These are phyloP conservation scores for Cybosia mesomella DNA, from an alignment of 2,888 invertebrate genomes.

Conservation along the genomic window DNA sequence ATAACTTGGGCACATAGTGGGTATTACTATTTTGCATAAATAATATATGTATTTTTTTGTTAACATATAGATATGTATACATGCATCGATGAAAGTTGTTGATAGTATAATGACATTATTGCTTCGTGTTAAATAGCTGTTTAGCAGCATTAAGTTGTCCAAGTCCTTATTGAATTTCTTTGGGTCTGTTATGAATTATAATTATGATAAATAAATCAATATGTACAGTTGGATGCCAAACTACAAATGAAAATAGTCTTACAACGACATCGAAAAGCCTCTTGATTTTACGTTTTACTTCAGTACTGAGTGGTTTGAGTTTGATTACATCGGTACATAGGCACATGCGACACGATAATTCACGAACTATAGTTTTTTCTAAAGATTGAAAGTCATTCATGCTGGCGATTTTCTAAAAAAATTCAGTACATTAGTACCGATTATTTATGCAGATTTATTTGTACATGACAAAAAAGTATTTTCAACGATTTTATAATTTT, in stretches of 20 bases:
- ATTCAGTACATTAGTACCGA: slow-evolving; percentile 15
- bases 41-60: too few relatives aligned
- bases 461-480: slow-evolving; percentile 61
- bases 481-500: slow-evolving; percentile 67
- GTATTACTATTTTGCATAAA: too few relatives aligned
- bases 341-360: slow-evolving; percentile 81
- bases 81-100: too few relatives aligned
- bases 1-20: too few relatives aligned
- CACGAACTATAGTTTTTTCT: slow-evolving; percentile 81
- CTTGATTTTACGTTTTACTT: slow-evolving; percentile 79
- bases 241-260: slow-evolving; percentile 38
- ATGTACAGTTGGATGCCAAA: neutral
- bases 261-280: slow-evolving; percentile 77
- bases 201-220: neutral
- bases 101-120: too few relatives aligned
- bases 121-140: too few relatives aligned
- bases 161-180: neutral
- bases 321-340: slow-evolving; percentile 80
- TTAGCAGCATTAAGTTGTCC: neutral
- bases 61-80: too few relatives aligned
- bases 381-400: slow-evolving; percentile 80
- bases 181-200: neutral
- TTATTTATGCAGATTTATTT: slow-evolving; percentile 52
- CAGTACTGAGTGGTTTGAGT: slow-evolving; percentile 78
- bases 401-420: slow-evolving; percentile 56